Percentiles rank a stretch among this genome's conserved stretches.
phyloP scores from a whole-genome alignment of 1,140 invertebrate genomes.

The Monomorium pharaonis region DNA sequence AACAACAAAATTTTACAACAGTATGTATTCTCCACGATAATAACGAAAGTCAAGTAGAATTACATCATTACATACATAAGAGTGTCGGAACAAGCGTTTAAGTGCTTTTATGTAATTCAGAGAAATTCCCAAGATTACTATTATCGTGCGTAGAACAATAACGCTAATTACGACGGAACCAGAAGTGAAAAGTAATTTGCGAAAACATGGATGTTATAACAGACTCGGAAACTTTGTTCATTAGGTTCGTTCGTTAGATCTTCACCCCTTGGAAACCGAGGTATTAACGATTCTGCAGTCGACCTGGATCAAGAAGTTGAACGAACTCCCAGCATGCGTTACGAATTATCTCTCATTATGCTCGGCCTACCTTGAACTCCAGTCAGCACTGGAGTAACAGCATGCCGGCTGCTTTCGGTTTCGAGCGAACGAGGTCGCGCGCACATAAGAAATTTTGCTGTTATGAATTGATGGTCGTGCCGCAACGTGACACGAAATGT shows the following conservation, averaged over 20 bases:
- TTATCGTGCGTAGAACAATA: neutral
- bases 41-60: neutral
- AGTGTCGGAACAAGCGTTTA: neutral
- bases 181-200: conserved; percentile 35
- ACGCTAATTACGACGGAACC: conserved; percentile 14
- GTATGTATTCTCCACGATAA: neutral
- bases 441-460: conserved; percentile 37
- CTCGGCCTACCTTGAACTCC: conserved; percentile 49
- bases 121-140: neutral
- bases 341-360: conserved; percentile 56
- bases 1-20: neutral
- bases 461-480: conserved; percentile 33
- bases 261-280: neutral
- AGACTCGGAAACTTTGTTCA: conserved; percentile 34
- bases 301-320: conserved; percentile 48
- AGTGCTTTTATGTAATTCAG: neutral
- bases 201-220: conserved; percentile 21
- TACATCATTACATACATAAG: neutral
- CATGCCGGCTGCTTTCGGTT: conserved; percentile 32
- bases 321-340: conserved; percentile 40
- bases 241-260: conserved; percentile 27
- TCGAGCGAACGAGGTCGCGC: conserved; percentile 38
- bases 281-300: conserved; percentile 28
- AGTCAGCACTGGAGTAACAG: neutral
- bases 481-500: conserved; percentile 31